Conservation (phyloP, 2,888 invertebrate species). For the Argyresthia albistria region DNA sequence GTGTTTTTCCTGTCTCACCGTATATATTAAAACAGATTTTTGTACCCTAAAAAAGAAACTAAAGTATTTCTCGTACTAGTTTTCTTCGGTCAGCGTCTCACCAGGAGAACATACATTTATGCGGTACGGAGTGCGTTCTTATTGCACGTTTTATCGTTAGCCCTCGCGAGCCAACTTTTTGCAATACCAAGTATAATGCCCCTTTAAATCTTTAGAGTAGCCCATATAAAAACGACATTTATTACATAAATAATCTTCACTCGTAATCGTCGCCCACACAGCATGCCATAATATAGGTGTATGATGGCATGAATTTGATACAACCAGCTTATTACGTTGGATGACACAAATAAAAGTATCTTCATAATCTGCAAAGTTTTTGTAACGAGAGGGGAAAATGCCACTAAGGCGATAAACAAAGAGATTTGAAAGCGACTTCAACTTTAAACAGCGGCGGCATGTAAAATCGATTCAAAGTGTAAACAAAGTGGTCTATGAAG, state of each 20-base stretch:
- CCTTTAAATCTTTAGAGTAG: slow-evolving; percentile 37
- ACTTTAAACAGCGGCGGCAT: not conserved
- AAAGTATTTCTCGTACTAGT: not conserved
- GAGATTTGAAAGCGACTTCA: not conserved
- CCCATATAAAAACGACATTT: slow-evolving; percentile 18
- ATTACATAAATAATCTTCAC: not conserved
- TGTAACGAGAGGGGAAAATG: not conserved
- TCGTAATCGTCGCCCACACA: slow-evolving; percentile 3
- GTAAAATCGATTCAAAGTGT: not conserved
- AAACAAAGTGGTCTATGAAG: not conserved
- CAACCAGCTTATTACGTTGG: slow-evolving; percentile 1
- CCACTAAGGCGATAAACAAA: not conserved
- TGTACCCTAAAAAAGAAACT: too few relatives aligned
- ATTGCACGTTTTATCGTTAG: slow-evolving; percentile 44
- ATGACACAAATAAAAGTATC: not conserved
- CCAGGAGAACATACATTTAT: slow-evolving; percentile 5
- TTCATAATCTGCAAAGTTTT: not conserved
- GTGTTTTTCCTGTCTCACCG: too few relatives aligned
- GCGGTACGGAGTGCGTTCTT: slow-evolving; percentile 21
- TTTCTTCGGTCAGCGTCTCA: not conserved
- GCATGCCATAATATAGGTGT: not conserved
- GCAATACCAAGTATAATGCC: slow-evolving; percentile 35
- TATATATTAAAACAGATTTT: too few relatives aligned
- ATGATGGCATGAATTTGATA: too few relatives aligned
- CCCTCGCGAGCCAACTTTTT: slow-evolving; percentile 35